Evolutionary conservation across 2,797 vertebrate genomes (phyloP).

Genomic region (Argya squamiceps): DNA sequence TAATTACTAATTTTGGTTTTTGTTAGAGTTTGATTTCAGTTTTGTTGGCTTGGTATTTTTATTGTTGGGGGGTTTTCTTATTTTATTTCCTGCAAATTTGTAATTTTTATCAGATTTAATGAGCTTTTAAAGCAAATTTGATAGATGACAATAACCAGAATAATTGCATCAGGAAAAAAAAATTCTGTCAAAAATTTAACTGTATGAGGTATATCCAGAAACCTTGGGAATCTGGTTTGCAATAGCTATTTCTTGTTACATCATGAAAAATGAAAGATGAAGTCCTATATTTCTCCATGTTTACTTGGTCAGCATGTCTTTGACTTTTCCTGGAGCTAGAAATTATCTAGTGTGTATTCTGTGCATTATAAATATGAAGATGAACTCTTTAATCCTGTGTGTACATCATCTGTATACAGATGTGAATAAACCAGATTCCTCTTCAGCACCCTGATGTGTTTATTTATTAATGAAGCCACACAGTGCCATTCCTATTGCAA

Average conservation of each 20-base stretch:
- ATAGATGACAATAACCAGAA: neutral
- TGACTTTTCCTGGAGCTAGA: neutral
- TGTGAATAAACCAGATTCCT: neutral
- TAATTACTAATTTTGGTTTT: neutral
- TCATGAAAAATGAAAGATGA: neutral
- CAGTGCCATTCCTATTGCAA: neutral
- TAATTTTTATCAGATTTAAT: neutral
- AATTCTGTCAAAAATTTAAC: neutral
- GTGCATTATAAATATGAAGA: neutral
- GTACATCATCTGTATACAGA: neutral
- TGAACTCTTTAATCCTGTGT: neutral
- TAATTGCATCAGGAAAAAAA: neutral
- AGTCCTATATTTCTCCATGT: neutral
- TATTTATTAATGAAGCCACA: neutral
- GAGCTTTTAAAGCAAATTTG: neutral
- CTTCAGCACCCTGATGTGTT: neutral
- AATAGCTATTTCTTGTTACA: neutral
- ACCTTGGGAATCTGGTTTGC: neutral
- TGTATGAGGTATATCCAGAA: neutral
- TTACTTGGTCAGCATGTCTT: neutral
- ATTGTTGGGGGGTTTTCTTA: accelerated
- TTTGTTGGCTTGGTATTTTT: neutral
- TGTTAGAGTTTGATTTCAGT: neutral
- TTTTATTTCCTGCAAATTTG: neutral
- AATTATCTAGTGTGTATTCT: neutral